These are phyloP conservation scores for Crocidura indochinensis DNA, from an alignment of 2,797 vertebrate genomes.

Conservation along the genomic window DNA sequence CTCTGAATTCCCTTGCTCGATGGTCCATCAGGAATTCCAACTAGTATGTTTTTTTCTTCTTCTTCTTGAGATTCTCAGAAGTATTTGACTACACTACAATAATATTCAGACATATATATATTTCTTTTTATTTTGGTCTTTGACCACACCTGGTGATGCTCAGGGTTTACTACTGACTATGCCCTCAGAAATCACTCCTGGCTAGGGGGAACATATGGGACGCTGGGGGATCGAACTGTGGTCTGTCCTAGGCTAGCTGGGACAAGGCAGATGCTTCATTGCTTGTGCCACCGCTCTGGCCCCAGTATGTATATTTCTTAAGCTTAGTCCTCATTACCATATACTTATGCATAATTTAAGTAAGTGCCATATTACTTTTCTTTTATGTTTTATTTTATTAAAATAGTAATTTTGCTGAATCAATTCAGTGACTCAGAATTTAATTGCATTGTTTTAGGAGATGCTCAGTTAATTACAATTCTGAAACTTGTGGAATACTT, in stretches of 20 bases:
- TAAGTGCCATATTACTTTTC: conserved; percentile 59
- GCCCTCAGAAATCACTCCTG: no score
- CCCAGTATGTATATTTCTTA: conserved; percentile 45
- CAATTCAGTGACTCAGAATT: conserved; percentile 30
- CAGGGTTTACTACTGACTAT: no score
- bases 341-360: conserved; percentile 42
- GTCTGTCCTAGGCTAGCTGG: no score
- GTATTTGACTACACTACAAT: conserved; percentile 16
- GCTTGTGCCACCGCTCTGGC: no score
- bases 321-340: neutral
- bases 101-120: conserved; percentile 42
- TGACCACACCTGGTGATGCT: no score
- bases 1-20: neutral
- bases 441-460: conserved; percentile 13
- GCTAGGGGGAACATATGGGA: no score
- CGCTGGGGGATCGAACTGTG: no score
- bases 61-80: conserved; percentile 48
- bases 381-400: conserved; percentile 43
- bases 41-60: neutral
- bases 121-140: neutral
- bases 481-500: neutral
- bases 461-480: conserved; percentile 37
- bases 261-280: no score
- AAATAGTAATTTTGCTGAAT: conserved; percentile 52
- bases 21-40: neutral